These are phyloP conservation scores for Drosophila mojavensis DNA, from an alignment of 1,140 invertebrate genomes.

Conservation along the genomic window DNA sequence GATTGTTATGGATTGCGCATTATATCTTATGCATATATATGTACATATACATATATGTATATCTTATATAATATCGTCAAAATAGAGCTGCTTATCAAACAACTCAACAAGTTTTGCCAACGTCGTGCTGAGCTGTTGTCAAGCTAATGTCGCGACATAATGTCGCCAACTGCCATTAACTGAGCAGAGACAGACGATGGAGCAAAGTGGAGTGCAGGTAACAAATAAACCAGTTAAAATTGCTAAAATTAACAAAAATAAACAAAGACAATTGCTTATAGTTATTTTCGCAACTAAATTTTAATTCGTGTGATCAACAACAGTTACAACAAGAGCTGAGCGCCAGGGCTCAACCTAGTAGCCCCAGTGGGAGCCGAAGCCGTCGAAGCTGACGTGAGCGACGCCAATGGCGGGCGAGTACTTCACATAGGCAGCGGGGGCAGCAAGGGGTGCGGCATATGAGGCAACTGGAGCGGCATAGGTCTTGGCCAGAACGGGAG, in stretches of 20 bases:
- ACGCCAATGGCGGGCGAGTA: constrained; percentile 85
- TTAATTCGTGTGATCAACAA: constrained; percentile 47
- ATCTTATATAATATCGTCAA: too few species aligned
- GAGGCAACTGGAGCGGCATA: constrained; percentile 71
- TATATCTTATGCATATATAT: too few species aligned
- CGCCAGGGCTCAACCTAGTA: constrained; percentile 72
- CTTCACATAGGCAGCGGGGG: constrained; percentile 76
- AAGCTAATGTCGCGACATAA: too few species aligned
- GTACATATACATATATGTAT: too few species aligned
- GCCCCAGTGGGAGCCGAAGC: constrained; percentile 85
- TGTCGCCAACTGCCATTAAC: background rate
- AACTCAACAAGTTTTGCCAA: too few species aligned
- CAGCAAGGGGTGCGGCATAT: constrained; percentile 70
- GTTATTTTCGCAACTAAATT: constrained; percentile 17
- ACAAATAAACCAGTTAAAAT: background rate
- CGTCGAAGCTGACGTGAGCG: constrained; percentile 85
- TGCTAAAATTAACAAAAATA: background rate
- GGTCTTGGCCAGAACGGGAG: constrained; percentile 61
- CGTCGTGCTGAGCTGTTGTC: too few species aligned
- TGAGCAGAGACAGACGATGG: background rate
- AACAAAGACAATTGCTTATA: background rate
- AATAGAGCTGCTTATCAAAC: too few species aligned
- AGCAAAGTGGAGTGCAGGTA: background rate
- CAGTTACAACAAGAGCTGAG: constrained; percentile 40
- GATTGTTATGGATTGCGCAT: too few species aligned